Evolutionary conservation across 2,888 invertebrate species (phyloP).

Genomic region (Alitta virens): DNA sequence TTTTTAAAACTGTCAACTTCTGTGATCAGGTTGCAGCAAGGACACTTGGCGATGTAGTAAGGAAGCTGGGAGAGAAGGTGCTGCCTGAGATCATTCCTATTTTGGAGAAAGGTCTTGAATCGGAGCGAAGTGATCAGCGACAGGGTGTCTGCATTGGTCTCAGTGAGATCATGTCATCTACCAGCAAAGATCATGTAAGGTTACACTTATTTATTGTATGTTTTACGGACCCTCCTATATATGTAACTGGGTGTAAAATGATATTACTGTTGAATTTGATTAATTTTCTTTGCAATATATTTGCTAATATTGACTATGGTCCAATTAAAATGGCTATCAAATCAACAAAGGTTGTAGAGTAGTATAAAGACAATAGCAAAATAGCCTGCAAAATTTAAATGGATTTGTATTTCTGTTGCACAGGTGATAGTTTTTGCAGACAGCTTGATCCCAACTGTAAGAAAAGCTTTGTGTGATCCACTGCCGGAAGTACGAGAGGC

Average conservation of each 20-base stretch:
- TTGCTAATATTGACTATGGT: no score
- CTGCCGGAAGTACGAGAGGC: constrained; percentile 86
- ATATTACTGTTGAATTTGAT: no score
- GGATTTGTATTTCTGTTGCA: constrained; percentile 16
- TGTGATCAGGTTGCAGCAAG: constrained; percentile 83
- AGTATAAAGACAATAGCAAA: no score
- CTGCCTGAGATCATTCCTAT: constrained; percentile 98
- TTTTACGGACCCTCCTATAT: no score
- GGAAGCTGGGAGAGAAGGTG: constrained; percentile 95
- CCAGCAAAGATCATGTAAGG: constrained; percentile 73
- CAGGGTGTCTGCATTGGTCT: constrained; percentile 98
- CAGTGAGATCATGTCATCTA: constrained; percentile 96
- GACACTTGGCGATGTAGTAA: constrained; percentile 92
- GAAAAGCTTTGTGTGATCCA: constrained; percentile 84
- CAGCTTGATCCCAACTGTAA: constrained; percentile 88
- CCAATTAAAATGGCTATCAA: no score
- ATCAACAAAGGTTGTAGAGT: no score
- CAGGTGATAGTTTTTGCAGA: constrained; percentile 75
- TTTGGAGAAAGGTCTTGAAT: constrained; percentile 86
- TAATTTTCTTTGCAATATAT: no score
- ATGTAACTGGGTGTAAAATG: no score
- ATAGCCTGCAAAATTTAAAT: no score
- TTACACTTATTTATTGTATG: no score
- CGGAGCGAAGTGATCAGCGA: constrained; percentile 87
- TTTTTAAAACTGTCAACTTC: no score